A percentile compares a stretch with the other conserved stretches of the same genome.
Evolutionary conservation across 2,797 vertebrate species (phyloP).

Genomic region (Acanthopagrus latus): DNA sequence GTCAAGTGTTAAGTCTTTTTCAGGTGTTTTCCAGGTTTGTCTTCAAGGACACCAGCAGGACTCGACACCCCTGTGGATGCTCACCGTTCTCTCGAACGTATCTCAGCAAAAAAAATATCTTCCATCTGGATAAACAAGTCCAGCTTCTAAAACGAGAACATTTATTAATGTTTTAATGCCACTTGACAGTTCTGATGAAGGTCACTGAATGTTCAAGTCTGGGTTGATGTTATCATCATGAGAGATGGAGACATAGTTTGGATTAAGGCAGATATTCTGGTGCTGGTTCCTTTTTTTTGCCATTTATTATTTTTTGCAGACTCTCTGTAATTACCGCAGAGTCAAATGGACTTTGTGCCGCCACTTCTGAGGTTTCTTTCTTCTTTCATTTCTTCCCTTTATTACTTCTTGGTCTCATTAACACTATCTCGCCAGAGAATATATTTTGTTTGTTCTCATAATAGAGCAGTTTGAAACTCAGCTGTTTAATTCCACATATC

Average conservation of each 20-base stretch:
- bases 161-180: not conserved
- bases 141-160: not conserved
- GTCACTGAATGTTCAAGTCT: not conserved
- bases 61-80: not conserved
- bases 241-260: not conserved
- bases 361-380: not conserved
- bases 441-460: constrained; percentile 1
- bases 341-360: not conserved
- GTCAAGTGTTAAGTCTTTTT: not conserved
- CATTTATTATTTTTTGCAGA: constrained; percentile 20
- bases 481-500: not conserved
- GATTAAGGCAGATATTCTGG: not conserved
- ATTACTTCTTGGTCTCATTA: constrained; percentile 3
- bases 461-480: not conserved
- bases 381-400: not conserved
- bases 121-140: not conserved
- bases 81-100: not conserved
- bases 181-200: not conserved
- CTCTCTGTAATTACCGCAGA: constrained; percentile 9
- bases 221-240: not conserved
- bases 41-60: not conserved
- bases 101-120: not conserved
- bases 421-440: not conserved
- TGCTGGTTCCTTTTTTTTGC: not conserved
- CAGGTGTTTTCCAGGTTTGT: not conserved